Evolutionary conservation across 2,888 invertebrate genomes (phyloP).

Genomic region (Agriopis marginaria): DNA sequence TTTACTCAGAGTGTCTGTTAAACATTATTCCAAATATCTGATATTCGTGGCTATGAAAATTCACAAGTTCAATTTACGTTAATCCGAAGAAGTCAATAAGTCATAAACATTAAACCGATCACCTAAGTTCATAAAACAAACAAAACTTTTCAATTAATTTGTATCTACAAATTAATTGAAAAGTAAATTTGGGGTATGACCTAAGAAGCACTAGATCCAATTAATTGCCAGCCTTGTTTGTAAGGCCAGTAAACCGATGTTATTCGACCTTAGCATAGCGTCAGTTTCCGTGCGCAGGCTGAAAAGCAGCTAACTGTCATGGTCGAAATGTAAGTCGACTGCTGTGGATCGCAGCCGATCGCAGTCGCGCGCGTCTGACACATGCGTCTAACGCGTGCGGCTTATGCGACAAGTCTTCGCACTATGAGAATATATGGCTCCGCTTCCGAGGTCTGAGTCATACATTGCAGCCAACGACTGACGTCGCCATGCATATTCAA

Average conservation of each 20-base stretch:
- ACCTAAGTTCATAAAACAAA: no score
- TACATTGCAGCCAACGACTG: no score
- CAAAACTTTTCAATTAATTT: not conserved
- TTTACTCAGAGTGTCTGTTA: not conserved
- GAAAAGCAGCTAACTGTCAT: not conserved
- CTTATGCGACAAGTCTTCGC: no score
- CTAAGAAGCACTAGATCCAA: constrained; percentile 46
- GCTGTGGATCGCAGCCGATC: no score
- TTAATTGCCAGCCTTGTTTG: constrained; percentile 51
- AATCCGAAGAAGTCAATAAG: no score
- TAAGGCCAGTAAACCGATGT: constrained; percentile 57
- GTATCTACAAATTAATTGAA: no score
- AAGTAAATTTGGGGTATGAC: constrained; percentile 27
- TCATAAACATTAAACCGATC: no score
- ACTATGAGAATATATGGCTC: no score
- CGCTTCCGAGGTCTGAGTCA: no score
- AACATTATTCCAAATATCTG: not conserved
- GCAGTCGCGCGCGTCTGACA: no score
- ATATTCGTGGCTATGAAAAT: not conserved
- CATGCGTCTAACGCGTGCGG: no score
- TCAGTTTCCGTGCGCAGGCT: not conserved
- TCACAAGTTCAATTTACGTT: not conserved
- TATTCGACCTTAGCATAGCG: constrained; percentile 48
- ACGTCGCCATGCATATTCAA: no score
- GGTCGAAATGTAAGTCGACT: not conserved